Conservation (phyloP, 1,140 invertebrate genomes). For the Sycophaga agraensis region DNA sequence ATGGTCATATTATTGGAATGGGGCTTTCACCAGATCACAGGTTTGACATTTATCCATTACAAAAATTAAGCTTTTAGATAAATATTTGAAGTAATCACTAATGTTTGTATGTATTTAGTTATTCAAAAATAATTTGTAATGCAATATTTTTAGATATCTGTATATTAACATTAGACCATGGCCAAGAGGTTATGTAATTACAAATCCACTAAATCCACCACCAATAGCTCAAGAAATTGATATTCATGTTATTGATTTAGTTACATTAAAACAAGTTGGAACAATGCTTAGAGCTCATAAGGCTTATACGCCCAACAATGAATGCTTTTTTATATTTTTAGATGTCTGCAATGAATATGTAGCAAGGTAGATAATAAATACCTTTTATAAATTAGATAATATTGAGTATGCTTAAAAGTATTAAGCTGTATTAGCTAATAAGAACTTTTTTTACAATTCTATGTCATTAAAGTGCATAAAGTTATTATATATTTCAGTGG, state of each 20-base stretch:
- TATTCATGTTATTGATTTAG: constrained; percentile 85
- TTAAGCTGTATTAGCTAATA: no score
- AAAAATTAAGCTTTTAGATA: background rate
- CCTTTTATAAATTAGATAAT: no score
- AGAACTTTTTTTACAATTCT: constrained; percentile 14
- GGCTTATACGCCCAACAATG: constrained; percentile 84
- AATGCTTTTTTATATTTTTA: constrained; percentile 88
- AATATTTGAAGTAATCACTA: background rate
- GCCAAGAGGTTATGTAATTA: constrained; percentile 78
- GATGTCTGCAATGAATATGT: constrained; percentile 85
- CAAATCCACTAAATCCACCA: constrained; percentile 78
- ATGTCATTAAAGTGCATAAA: constrained; percentile 1
- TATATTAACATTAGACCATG: constrained; percentile 87
- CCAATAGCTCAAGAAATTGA: constrained; percentile 91
- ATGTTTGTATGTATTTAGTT: no score
- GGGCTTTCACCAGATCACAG: constrained; percentile 83
- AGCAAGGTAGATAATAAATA: constrained; percentile 67
- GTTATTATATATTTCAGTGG: constrained; percentile 63
- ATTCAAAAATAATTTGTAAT: no score
- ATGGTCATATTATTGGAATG: constrained; percentile 90
- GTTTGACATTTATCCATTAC: constrained; percentile 46
- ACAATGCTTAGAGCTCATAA: constrained; percentile 82
- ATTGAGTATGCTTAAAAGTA: background rate
- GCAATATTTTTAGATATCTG: constrained; percentile 67
- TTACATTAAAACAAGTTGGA: constrained; percentile 76